phyloP scores from a whole-genome alignment of 2,113 vertebrate genomes.

The Genyomyrus donnyi region DNA sequence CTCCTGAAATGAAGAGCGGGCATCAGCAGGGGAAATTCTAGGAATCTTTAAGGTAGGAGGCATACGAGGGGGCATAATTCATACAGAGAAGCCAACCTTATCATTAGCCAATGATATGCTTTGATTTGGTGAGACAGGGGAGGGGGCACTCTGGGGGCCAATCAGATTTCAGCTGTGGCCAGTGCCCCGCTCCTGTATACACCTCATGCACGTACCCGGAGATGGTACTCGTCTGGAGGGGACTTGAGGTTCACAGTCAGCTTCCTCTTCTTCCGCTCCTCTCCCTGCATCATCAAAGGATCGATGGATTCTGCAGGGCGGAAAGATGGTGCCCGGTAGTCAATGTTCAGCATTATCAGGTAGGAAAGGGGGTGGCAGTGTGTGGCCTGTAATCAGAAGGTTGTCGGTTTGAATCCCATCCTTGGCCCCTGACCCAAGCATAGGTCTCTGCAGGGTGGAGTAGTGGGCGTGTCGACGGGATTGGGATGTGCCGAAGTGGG shows the following conservation, averaged over 20 bases:
- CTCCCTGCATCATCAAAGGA: conserved; percentile 38
- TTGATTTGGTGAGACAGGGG: background rate
- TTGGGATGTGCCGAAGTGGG: background rate
- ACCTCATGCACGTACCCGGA: conserved; percentile 30
- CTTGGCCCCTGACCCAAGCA: background rate
- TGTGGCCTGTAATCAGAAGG: background rate
- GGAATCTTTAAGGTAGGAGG: background rate
- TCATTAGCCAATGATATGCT: background rate
- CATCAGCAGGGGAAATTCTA: background rate
- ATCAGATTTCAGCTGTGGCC: background rate
- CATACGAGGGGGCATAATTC: background rate
- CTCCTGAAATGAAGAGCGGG: conserved; percentile 27
- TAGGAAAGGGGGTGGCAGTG: background rate
- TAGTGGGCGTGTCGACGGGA: background rate
- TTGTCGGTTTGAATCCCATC: background rate
- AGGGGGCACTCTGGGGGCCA: background rate
- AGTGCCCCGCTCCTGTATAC: background rate
- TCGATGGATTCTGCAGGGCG: background rate
- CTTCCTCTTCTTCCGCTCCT: conserved; percentile 41
- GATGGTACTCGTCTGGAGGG: conserved; percentile 38
- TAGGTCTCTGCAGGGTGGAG: background rate
- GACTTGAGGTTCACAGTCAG: conserved; percentile 32
- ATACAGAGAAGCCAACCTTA: background rate
- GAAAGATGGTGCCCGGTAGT: background rate
- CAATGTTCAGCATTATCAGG: background rate